phyloP scores from a whole-genome alignment of 2,888 invertebrate species.

The Cactoblastis cactorum region DNA sequence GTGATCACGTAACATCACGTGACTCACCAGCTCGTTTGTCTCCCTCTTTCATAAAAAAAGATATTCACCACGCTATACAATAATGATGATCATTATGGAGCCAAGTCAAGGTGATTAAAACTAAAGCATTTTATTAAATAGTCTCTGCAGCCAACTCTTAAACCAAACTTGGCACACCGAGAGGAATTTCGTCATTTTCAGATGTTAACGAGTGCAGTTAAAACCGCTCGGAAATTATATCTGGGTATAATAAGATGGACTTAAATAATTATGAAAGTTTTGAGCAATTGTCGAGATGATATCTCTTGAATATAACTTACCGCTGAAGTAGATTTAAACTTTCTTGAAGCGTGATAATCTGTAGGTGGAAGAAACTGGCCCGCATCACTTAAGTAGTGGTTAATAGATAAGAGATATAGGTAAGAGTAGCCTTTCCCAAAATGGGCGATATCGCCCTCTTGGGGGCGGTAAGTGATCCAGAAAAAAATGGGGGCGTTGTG shows the following conservation, averaged over 20 bases:
- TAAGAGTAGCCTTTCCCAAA: too few relatives aligned
- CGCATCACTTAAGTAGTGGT: too few relatives aligned
- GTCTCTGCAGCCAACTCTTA: constrained; percentile 1
- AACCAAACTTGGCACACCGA: background rate
- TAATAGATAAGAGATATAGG: too few relatives aligned
- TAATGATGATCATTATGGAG: constrained; percentile 15
- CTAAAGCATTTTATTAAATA: constrained; percentile 18
- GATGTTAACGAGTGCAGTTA: constrained; percentile 6
- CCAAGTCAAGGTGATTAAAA: constrained; percentile 12
- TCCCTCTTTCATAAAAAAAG: too few relatives aligned
- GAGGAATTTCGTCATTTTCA: background rate
- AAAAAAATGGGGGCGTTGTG: too few relatives aligned
- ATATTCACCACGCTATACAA: too few relatives aligned
- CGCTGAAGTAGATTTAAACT: background rate
- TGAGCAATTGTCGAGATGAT: constrained; percentile 1
- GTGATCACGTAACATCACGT: too few relatives aligned
- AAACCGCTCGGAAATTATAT: constrained; percentile 9
- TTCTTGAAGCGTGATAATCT: background rate
- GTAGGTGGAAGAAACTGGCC: too few relatives aligned
- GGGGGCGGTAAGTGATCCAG: too few relatives aligned
- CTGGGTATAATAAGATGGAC: constrained; percentile 7
- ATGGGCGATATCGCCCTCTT: too few relatives aligned
- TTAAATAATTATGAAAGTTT: constrained; percentile 6
- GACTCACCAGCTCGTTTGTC: too few relatives aligned
- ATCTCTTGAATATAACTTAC: constrained; percentile 2